A percentile compares a stretch with the other conserved stretches of the same genome.
These are phyloP conservation scores for Salvelinus namaycush DNA, from an alignment of 2,113 vertebrate species.

Conservation along the genomic window DNA sequence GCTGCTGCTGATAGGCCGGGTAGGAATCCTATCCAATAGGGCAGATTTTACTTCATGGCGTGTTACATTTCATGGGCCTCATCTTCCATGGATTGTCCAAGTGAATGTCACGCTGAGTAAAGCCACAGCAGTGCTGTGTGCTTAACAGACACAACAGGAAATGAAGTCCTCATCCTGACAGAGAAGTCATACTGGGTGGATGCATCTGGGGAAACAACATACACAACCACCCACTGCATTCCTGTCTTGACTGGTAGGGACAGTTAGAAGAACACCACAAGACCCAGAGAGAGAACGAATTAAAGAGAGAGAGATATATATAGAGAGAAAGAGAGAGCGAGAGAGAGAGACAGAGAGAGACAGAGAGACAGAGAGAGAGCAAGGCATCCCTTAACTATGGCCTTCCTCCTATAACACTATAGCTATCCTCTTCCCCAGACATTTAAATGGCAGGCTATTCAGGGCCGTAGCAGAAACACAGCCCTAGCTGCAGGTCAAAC, in stretches of 20 bases:
- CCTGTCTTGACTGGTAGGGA: neutral
- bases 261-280: conserved; percentile 20
- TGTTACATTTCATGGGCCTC: conserved; percentile 5
- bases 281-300: neutral
- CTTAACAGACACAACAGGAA: conserved; percentile 7
- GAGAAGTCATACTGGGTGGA: conserved; percentile 41
- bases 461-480: conserved; percentile 5
- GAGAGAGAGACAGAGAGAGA: neutral
- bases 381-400: neutral
- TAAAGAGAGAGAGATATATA: neutral
- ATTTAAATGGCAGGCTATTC: neutral
- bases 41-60: neutral
- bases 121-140: conserved; percentile 17
- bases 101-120: conserved; percentile 22
- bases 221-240: neutral
- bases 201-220: neutral
- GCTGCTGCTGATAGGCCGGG: neutral
- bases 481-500: neutral
- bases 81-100: conserved; percentile 15
- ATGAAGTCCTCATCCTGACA: conserved; percentile 28
- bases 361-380: neutral
- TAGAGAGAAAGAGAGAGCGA: too few species aligned
- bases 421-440: neutral
- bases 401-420: neutral
- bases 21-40: neutral